These are phyloP conservation scores for Hanleya hanleyi DNA, from an alignment of 2,888 invertebrate genomes.

Conservation along the genomic window DNA sequence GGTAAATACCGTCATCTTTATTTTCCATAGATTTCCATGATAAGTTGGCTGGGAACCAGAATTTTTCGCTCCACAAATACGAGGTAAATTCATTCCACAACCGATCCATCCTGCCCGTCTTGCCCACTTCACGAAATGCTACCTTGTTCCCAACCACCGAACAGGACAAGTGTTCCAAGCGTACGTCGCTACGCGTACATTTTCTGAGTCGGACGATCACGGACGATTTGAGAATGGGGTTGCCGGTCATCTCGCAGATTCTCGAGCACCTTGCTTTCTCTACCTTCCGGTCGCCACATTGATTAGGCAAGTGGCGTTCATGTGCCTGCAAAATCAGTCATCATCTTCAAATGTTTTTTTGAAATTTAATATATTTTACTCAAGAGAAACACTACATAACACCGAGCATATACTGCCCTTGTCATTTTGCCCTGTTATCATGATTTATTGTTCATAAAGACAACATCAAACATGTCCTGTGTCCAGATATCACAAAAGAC, in stretches of 20 bases:
- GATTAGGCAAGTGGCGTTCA: neutral
- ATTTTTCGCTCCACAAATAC: constrained; percentile 82
- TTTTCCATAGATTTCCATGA: constrained; percentile 88
- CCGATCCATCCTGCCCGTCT: no score
- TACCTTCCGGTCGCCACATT: constrained; percentile 8
- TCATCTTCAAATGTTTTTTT: neutral
- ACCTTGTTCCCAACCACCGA: no score
- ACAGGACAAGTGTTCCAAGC: no score
- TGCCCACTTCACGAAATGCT: no score
- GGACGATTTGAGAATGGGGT: neutral
- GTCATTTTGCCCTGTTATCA: no score
- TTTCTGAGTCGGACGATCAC: neutral
- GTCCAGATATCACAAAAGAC: no score
- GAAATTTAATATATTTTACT: neutral
- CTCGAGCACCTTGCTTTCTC: neutral
- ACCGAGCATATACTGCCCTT: no score
- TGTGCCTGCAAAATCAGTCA: neutral
- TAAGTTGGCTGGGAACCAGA: constrained; percentile 94
- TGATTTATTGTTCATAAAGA: no score
- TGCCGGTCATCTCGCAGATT: neutral
- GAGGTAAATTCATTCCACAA: neutral
- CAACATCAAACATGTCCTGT: no score
- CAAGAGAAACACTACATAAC: neutral
- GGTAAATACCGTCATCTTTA: constrained; percentile 73
- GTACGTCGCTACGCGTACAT: no score